These are phyloP conservation scores for Apodemus speciosus DNA, from an alignment of 2,113 vertebrate species.

Conservation along the genomic window DNA sequence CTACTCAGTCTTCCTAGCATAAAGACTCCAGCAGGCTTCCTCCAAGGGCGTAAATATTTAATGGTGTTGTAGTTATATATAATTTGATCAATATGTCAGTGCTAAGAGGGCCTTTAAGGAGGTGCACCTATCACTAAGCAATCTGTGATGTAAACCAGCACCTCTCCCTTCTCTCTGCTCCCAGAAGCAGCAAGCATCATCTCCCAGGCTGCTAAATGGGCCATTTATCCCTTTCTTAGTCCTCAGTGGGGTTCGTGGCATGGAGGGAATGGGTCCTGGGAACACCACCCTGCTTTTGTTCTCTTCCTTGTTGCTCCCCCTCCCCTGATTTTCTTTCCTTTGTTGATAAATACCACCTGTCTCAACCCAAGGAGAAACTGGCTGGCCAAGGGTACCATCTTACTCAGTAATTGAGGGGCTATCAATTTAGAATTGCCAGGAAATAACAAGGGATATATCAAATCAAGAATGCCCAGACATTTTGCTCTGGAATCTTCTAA, in stretches of 20 bases:
- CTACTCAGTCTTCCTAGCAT: background rate
- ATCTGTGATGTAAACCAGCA: background rate
- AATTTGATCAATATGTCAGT: slow-evolving; percentile 71
- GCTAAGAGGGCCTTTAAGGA: slow-evolving; percentile 76
- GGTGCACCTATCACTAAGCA: slow-evolving; percentile 57
- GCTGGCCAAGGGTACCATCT: slow-evolving; percentile 55
- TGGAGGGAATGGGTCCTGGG: background rate
- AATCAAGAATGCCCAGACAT: background rate
- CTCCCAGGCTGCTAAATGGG: background rate
- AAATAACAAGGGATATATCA: slow-evolving; percentile 21
- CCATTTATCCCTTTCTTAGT: slow-evolving; percentile 50
- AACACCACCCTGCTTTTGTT: background rate
- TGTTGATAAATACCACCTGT: background rate
- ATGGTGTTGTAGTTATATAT: slow-evolving; percentile 77
- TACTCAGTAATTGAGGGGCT: slow-evolving; percentile 37
- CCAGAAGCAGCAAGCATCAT: background rate
- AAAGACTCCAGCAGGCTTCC: slow-evolving; percentile 66
- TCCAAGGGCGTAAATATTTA: slow-evolving; percentile 79
- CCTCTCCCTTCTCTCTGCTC: background rate
- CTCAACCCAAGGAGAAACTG: background rate
- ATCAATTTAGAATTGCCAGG: slow-evolving; percentile 58
- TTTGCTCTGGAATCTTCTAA: slow-evolving; percentile 32
- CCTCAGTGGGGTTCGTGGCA: background rate
- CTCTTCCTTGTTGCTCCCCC: too few species aligned
- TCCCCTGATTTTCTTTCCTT: background rate